These are phyloP conservation scores for Darevskia mixta DNA, from an alignment of 2,797 vertebrate genomes.

Conservation along the genomic window DNA sequence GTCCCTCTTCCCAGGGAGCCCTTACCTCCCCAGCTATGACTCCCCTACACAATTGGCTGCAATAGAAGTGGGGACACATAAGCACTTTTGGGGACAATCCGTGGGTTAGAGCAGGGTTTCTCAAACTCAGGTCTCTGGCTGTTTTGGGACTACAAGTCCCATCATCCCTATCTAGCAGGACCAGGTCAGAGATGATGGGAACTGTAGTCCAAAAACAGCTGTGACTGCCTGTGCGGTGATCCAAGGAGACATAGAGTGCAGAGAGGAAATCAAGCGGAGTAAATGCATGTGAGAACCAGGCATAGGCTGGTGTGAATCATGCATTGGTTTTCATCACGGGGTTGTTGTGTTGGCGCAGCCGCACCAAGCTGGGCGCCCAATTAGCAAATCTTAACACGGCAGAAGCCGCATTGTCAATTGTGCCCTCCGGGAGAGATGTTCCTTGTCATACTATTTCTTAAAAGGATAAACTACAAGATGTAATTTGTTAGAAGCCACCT, in stretches of 20 bases:
- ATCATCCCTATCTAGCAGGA: too few relatives aligned
- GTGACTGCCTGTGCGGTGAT: neutral
- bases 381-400: neutral
- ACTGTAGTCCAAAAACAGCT: too few relatives aligned
- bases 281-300: neutral
- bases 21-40: too few relatives aligned
- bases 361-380: neutral
- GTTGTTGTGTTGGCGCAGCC: neutral
- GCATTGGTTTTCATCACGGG: neutral
- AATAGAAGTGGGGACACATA: too few relatives aligned
- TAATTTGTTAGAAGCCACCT: constrained; percentile 20
- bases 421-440: neutral
- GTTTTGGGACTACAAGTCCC: too few relatives aligned
- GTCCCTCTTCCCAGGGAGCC: too few relatives aligned
- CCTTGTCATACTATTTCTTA: neutral
- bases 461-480: constrained; percentile 29
- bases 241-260: neutral
- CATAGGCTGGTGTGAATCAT: neutral
- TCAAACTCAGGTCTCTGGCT: too few relatives aligned
- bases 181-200: too few relatives aligned
- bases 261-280: neutral
- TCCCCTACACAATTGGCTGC: too few relatives aligned
- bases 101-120: neutral
- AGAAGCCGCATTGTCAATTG: neutral
- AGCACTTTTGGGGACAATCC: too few relatives aligned